Conservation (phyloP, 2,888 invertebrate genomes). For the Dicycla oo region DNA sequence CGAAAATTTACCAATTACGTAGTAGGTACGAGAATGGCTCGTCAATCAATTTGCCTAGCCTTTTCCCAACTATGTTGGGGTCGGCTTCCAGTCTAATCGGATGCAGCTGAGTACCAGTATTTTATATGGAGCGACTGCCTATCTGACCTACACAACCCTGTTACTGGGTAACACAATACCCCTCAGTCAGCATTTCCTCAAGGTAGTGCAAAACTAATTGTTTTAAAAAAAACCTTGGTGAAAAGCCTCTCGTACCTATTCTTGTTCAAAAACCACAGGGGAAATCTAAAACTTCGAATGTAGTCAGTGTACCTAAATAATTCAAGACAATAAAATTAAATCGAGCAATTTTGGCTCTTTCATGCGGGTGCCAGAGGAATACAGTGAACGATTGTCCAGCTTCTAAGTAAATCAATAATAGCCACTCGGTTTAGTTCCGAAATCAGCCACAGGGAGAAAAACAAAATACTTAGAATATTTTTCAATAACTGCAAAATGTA, state of each 20-base stretch:
- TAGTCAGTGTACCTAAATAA: neutral
- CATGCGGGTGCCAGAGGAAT: neutral
- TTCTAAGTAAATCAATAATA: constrained; percentile 21
- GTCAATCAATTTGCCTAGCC: too few species aligned
- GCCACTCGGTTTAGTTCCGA: neutral
- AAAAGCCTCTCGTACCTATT: neutral
- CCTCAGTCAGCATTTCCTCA: too few species aligned
- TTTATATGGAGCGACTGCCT: too few species aligned
- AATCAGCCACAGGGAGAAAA: constrained; percentile 1
- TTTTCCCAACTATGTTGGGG: too few species aligned
- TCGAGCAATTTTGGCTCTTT: constrained; percentile 1
- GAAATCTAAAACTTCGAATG: neutral
- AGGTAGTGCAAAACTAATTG: too few species aligned
- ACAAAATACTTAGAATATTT: neutral
- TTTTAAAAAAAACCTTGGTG: too few species aligned
- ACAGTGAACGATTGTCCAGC: neutral
- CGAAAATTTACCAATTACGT: too few species aligned
- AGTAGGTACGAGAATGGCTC: too few species aligned
- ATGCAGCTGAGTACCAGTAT: too few species aligned
- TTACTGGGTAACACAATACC: too few species aligned
- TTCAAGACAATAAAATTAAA: neutral
- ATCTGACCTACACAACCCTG: too few species aligned
- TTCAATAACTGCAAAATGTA: constrained; percentile 9
- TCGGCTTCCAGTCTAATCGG: too few species aligned
- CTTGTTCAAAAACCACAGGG: neutral